Percentiles rank a stretch among this genome's conserved stretches.
Conservation (phyloP, 2,113 vertebrate species). For the Oryzias javanicus region DNA sequence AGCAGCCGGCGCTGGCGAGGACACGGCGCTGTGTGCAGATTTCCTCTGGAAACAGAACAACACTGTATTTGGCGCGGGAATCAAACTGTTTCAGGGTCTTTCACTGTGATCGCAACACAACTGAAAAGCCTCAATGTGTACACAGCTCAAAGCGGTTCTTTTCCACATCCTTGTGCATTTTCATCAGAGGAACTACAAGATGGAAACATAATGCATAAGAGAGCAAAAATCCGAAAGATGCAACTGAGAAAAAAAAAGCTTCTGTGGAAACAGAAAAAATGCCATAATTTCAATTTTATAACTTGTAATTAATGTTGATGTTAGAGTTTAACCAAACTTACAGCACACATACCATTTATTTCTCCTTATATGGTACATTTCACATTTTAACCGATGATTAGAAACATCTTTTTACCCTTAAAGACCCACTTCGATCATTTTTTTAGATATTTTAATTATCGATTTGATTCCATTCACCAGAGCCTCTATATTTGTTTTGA, state of each 20-base stretch:
- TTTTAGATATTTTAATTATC: no score
- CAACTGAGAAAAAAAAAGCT: not conserved
- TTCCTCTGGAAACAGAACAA: slow-evolving; percentile 34
- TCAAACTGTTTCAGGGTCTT: slow-evolving; percentile 55
- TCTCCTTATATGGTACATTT: no score
- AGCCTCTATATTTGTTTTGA: no score
- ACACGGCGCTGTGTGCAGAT: slow-evolving; percentile 26
- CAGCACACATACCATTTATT: no score
- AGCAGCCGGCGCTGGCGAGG: slow-evolving; percentile 17
- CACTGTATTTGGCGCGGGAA: slow-evolving; percentile 39
- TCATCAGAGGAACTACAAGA: not conserved
- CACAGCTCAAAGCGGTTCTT: slow-evolving; percentile 16
- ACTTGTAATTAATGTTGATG: no score
- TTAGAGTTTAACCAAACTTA: no score
- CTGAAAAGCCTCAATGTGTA: slow-evolving; percentile 55
- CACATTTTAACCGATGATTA: no score
- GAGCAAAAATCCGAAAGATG: not conserved
- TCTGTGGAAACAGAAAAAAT: no score
- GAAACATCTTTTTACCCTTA: no score
- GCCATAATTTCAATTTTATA: no score
- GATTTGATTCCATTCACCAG: no score
- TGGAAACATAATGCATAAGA: not conserved
- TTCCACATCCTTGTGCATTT: not conserved
- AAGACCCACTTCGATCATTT: no score
- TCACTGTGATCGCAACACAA: slow-evolving; percentile 70